Conservation (phyloP, 2,888 invertebrate genomes). For the Timema cristinae region DNA sequence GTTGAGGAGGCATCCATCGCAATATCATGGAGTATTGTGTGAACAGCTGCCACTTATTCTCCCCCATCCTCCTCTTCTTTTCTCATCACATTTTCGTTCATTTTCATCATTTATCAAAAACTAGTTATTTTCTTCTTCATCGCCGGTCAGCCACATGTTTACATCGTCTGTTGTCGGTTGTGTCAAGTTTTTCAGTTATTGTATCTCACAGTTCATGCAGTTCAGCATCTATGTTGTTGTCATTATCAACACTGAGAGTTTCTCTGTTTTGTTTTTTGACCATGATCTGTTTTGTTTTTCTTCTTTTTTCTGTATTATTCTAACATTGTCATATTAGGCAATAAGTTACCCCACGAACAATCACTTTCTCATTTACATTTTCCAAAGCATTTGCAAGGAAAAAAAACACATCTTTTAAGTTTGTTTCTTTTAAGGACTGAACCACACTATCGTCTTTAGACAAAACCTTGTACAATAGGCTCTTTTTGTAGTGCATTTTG, state of each 20-base stretch:
- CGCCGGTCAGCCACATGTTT: background rate
- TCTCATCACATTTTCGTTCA: background rate
- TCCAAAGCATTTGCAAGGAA: background rate
- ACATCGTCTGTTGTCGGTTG: background rate
- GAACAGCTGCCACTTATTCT: background rate
- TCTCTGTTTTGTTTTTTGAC: background rate
- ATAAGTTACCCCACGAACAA: conserved; percentile 10
- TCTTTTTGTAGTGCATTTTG: conserved; percentile 6
- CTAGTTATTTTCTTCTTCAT: background rate
- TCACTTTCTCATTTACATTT: background rate
- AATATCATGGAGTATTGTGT: conserved; percentile 14
- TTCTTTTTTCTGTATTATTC: background rate
- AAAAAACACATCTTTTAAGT: background rate
- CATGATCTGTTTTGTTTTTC: no score
- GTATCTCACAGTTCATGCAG: background rate
- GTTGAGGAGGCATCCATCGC: conserved; percentile 9
- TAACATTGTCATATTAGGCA: background rate
- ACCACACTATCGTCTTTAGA: conserved; percentile 4
- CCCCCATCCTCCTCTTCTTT: background rate
- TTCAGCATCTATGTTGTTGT: background rate
- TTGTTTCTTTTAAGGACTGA: conserved; percentile 5
- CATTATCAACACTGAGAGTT: background rate
- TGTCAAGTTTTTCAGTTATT: background rate
- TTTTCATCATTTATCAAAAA: background rate
- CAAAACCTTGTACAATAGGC: background rate